A percentile compares a stretch with the other conserved stretches of the same genome.
Conservation (phyloP, 2,113 vertebrate genomes). For the Thomomys bottae region DNA sequence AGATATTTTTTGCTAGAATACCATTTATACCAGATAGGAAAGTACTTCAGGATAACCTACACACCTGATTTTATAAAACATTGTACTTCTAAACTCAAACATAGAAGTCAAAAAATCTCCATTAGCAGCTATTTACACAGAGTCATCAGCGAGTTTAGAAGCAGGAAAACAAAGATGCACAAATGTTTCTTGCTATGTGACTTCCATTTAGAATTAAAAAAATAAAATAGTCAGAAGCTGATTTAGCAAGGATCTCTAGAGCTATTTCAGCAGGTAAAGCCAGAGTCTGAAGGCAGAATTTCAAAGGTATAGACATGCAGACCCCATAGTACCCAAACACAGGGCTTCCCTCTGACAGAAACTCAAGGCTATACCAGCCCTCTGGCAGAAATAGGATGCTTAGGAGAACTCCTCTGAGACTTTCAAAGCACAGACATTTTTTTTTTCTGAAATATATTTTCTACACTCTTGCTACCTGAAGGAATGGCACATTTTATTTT, state of each 20-base stretch:
- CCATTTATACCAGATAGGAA: background rate
- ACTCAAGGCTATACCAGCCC: background rate
- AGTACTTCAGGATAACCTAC: background rate
- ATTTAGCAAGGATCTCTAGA: background rate
- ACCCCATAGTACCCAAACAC: rapidly evolving
- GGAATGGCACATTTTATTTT: no score
- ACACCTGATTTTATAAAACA: background rate
- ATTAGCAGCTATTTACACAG: background rate
- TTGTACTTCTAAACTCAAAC: background rate
- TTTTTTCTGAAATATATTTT: background rate
- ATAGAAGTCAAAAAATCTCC: background rate
- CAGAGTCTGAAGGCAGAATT: background rate
- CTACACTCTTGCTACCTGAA: background rate
- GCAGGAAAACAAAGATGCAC: background rate
- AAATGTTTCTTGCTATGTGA: background rate
- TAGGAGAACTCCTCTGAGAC: background rate
- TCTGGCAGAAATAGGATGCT: background rate
- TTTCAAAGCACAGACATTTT: background rate
- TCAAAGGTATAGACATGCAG: background rate
- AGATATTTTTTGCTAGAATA: background rate
- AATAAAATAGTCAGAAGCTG: background rate
- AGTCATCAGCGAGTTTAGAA: background rate
- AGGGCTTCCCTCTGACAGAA: background rate
- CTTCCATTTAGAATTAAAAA: background rate
- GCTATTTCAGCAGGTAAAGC: background rate